Base-by-base conservation (phyloP, 2,888 invertebrate species). In the Patella depressa region DNA sequence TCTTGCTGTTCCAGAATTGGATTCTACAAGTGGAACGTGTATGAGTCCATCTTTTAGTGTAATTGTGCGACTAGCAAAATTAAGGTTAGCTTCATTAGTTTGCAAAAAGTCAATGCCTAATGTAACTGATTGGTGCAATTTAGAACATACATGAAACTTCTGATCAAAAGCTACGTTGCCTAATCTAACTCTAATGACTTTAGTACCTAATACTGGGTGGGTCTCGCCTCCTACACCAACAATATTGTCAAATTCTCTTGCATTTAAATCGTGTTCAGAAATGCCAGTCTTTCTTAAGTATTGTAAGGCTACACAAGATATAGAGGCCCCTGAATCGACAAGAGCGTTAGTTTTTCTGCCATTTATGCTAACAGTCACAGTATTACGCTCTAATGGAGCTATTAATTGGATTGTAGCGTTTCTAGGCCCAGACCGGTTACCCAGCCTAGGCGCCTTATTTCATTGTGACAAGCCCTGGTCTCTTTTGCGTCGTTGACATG, bases 51-150 rank as follows among this genome's bases (percentile, higher is more conserved):
- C 55, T 55, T 55, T 55, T 15, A 55, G 17, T 15, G 55, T 55
- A 17, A 83, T 19, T 24, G 65, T 57, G 70, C 73, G 70, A 45
- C 77, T 73, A 12, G 70, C 73, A 71, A 79, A 80, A 53, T 83
- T 76, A 4, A 81, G 73, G 59, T 65, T 73, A 7, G 79, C 80
- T 17, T 75, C 57, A 29, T 83, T 74, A 14, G 72, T 72, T 15
- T 71, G 77, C 19, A 83, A 70, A 65, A 83, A 83, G 73, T 83
- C 83, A 19, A 77, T n/a, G 65, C 81, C 83, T 57, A 80, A 34
- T n/a, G 78, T 55, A 1, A 80, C 4, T 1, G 71, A 59, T 34
- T 75, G 73, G 9, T 71, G 71, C 15, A 78, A 29, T 5, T 72
- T n/a, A 1, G 34, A 9, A 5, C 78, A 53, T 0, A 80, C 73